phyloP scores from a whole-genome alignment of 2,797 vertebrate genomes.

The Atherinosoma microstoma region DNA sequence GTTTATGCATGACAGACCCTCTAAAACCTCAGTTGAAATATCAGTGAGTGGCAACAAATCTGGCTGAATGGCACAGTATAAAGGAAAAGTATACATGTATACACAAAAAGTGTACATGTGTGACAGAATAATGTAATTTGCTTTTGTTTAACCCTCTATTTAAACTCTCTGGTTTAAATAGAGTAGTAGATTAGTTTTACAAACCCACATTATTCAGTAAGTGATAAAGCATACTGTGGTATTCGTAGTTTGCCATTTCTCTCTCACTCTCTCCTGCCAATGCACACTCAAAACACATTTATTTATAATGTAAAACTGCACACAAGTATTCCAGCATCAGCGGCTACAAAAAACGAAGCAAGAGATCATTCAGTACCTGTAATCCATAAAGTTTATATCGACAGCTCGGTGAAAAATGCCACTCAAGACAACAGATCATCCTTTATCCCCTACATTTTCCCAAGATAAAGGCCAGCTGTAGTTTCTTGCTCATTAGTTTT shows the following conservation, averaged over 20 bases:
- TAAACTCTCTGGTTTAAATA: constrained; percentile 83
- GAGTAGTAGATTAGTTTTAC: constrained; percentile 84
- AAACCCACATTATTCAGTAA: constrained; percentile 82
- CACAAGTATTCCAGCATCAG: not conserved
- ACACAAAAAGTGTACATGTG: constrained; percentile 29
- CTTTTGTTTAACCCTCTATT: constrained; percentile 80
- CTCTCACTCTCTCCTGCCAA: not conserved
- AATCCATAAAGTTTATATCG: constrained; percentile 4
- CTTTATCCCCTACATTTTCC: constrained; percentile 38
- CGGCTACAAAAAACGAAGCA: not conserved
- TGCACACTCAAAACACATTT: not conserved
- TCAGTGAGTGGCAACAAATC: constrained; percentile 50
- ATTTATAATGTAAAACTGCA: not conserved
- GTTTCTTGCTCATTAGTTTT: constrained; percentile 34
- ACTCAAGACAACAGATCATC: constrained; percentile 33
- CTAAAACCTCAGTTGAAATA: constrained; percentile 62
- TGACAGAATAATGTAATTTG: constrained; percentile 80
- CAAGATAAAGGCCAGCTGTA: constrained; percentile 19
- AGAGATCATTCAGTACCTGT: not conserved
- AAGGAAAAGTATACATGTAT: not conserved
- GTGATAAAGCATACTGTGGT: constrained; percentile 80
- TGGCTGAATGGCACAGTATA: constrained; percentile 37
- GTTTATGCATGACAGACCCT: constrained; percentile 48
- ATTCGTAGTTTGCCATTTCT: constrained; percentile 42
- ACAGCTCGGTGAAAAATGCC: constrained; percentile 19